These are phyloP conservation scores for Drosophila sp. DNA, from an alignment of 1,140 invertebrate genomes.

Conservation along the genomic window DNA sequence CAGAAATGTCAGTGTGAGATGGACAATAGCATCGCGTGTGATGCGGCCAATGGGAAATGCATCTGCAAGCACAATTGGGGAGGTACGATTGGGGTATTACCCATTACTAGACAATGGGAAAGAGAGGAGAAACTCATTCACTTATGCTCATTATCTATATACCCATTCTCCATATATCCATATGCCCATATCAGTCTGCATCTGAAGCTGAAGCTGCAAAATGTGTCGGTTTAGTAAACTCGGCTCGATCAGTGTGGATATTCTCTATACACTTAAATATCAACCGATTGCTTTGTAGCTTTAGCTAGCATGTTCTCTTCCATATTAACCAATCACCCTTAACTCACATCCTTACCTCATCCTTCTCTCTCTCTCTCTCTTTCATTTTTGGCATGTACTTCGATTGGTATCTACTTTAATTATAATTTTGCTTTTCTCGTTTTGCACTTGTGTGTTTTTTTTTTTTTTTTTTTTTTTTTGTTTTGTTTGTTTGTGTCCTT, in stretches of 20 bases:
- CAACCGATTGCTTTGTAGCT: constrained; percentile 9
- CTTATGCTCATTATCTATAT: background rate
- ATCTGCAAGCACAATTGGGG: constrained; percentile 91
- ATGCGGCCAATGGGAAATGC: constrained; percentile 92
- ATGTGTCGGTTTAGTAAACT: background rate
- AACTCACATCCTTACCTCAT: constrained; percentile 17
- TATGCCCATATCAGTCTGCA: background rate
- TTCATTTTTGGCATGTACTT: constrained; percentile 25
- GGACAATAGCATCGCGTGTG: constrained; percentile 89
- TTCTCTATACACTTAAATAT: background rate
- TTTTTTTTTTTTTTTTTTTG: constrained; percentile 28
- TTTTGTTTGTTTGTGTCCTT: constrained; percentile 28
- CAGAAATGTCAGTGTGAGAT: constrained; percentile 89
- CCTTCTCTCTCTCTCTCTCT: constrained; percentile 17
- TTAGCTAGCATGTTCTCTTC: background rate
- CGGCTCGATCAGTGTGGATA: background rate
- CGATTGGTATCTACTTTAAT: constrained; percentile 31
- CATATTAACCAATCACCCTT: background rate
- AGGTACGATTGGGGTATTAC: constrained; percentile 85
- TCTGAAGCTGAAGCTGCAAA: constrained; percentile 6
- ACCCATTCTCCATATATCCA: background rate
- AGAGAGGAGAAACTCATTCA: background rate
- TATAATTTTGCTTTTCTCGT: constrained; percentile 70
- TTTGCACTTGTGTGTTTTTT: constrained; percentile 61
- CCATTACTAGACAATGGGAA: background rate